Percentiles rank a stretch among this genome's conserved stretches.
phyloP scores from a whole-genome alignment of 2,113 vertebrate species.

The Cebidichthys violaceus region DNA sequence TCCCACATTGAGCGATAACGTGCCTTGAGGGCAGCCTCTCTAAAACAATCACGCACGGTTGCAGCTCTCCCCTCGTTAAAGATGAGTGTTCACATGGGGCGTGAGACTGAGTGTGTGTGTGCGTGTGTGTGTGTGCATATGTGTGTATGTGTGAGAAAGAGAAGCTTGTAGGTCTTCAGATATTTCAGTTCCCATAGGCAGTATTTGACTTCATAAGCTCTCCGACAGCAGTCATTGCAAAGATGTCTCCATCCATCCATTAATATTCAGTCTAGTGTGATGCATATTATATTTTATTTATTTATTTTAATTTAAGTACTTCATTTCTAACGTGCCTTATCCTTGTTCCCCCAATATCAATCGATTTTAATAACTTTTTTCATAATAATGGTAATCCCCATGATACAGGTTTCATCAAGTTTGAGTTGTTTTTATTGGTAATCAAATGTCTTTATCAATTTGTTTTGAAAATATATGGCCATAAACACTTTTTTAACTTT shows the following conservation, averaged over 20 bases:
- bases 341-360: background rate
- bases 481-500: background rate
- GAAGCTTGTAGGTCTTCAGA: conserved; percentile 65
- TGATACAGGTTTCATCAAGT: background rate
- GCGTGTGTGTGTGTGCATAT: conserved; percentile 28
- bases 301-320: background rate
- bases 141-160: conserved; percentile 35
- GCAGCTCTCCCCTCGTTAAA: conserved; percentile 84
- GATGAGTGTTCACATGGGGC: conserved; percentile 80
- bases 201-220: conserved; percentile 63
- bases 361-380: background rate
- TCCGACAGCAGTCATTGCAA: conserved; percentile 18
- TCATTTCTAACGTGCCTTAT: background rate
- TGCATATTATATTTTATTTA: background rate
- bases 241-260: conserved; percentile 26
- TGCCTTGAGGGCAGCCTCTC: conserved; percentile 85
- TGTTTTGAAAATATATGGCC: background rate
- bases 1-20: conserved; percentile 79
- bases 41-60: conserved; percentile 84
- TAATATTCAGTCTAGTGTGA: background rate
- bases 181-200: conserved; percentile 75
- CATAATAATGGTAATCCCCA: background rate
- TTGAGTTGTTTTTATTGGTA: background rate
- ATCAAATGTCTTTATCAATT: background rate
- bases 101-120: conserved; percentile 56